Evolutionary conservation across 2,113 vertebrate genomes (phyloP), one percentile per base, ranked within the genome.

Genomic region (Silurus meridionalis): DNA sequence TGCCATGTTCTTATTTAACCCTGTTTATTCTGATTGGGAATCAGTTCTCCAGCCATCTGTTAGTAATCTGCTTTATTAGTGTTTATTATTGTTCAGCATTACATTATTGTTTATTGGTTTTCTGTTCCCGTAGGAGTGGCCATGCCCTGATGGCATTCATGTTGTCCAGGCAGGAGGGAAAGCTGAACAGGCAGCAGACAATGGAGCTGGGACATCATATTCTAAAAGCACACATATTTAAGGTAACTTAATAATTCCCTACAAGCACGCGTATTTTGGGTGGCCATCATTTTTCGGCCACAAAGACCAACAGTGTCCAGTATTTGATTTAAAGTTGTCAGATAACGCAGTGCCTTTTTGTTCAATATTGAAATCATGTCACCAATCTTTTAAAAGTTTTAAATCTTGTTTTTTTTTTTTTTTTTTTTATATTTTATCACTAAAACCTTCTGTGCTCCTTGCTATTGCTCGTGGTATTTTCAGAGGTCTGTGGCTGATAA

Each of bases 161-260:
- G 97, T 96, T 99, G 88, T 99, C 98, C 5, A 95, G 98, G 53
- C 97, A 99, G 91, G 98, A 98, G 89, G 97, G 97, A 78, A 99
- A 99, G 90, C 93, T 99, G 90, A 99, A 99, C 92, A 96, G 97
- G 23, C 98, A 99, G 74, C 98, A 99, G 91, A 99, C 98, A 8
- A 97, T 99, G 97, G 98, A 99, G 91, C 96, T 99, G 6, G 98
- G 98, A 77, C 98, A 99, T 87, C 98, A 99, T 90, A 98, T 99
- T 89, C 96, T 99, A 46, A 99, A 99, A 95, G 98, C 98, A 5
- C 98, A 99, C 90, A 99, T 99, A 92, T 99, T 99, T 91, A 99
- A 99, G 98, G 98, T 99, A 95, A 91, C 72, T 14, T 48, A 21
- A 78, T 37, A 37, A 8, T 50, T 19, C 86, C 10, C 11, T 23